Conservation (phyloP, 1,140 invertebrate species). For the Leptinotarsa lineolata region DNA sequence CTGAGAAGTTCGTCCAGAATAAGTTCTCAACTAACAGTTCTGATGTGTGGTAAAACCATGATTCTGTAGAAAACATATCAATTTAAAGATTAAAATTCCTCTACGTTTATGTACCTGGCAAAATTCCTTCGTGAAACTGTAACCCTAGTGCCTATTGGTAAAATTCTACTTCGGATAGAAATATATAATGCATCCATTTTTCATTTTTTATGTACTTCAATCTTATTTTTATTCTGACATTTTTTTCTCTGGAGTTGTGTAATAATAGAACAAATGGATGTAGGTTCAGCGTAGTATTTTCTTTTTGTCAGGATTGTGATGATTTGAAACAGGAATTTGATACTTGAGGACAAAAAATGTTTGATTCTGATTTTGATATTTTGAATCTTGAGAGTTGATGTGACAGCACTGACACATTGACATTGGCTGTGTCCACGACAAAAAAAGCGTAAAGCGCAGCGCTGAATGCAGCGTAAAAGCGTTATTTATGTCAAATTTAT, state of each 20-base stretch:
- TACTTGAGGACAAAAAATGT: not conserved
- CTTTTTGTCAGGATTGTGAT: not conserved
- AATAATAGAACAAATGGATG: not conserved
- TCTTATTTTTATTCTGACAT: constrained; percentile 27
- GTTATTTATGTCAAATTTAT: too few relatives aligned
- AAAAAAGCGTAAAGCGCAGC: too few relatives aligned
- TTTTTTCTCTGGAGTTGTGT: not conserved
- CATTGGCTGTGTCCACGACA: too few relatives aligned
- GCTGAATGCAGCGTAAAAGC: too few relatives aligned
- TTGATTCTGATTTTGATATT: too few relatives aligned
- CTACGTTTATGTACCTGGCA: constrained; percentile 33
- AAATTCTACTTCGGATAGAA: constrained; percentile 32
- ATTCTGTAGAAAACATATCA: too few relatives aligned
- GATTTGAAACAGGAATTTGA: constrained; percentile 10
- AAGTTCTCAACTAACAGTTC: too few relatives aligned
- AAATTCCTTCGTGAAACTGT: constrained; percentile 33
- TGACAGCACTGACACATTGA: too few relatives aligned
- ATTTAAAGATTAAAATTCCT: not conserved
- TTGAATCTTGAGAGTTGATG: too few relatives aligned
- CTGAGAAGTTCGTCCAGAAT: too few relatives aligned
- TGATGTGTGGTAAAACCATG: too few relatives aligned
- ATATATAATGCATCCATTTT: constrained; percentile 42
- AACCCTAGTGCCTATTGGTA: constrained; percentile 38
- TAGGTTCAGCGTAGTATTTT: not conserved
- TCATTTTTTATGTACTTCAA: constrained; percentile 42